Conservation (phyloP, 2,113 vertebrate species). For the Callipepla squamata region DNA sequence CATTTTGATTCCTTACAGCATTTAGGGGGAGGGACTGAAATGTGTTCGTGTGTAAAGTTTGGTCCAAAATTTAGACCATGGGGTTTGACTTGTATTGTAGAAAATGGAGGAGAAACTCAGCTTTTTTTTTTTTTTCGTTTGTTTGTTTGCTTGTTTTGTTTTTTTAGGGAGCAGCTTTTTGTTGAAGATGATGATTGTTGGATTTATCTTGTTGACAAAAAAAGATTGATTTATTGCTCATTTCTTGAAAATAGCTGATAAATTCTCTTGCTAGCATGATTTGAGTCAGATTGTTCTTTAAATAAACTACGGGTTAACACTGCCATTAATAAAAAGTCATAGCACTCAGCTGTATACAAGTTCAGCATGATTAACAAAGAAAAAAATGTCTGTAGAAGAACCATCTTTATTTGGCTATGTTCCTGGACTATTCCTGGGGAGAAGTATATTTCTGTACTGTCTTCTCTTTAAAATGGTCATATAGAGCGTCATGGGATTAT, state of each 20-base stretch:
- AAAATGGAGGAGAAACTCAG: neutral
- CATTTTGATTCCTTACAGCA: neutral
- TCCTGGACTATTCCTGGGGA: neutral
- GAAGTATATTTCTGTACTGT: neutral
- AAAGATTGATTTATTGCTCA: neutral
- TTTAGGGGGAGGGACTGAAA: neutral
- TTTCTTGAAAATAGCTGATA: neutral
- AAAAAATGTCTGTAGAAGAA: neutral
- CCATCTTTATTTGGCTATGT: neutral
- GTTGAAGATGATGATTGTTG: neutral
- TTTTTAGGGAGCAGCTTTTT: neutral
- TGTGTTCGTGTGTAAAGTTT: neutral
- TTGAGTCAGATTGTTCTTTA: neutral
- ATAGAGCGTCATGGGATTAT: neutral
- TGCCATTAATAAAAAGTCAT: neutral
- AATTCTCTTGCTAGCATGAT: neutral
- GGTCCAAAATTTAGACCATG: neutral
- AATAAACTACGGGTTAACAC: neutral
- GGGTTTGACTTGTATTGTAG: neutral
- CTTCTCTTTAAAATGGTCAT: neutral
- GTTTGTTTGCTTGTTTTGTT: too few relatives aligned
- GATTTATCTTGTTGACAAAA: neutral
- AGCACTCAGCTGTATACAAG: neutral
- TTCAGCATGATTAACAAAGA: neutral
- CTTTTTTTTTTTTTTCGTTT: neutral